Evolutionary conservation across 2,113 vertebrate species (phyloP), one percentile per base, ranked within the genome.

Genomic region (Aplodontia rufa): DNA sequence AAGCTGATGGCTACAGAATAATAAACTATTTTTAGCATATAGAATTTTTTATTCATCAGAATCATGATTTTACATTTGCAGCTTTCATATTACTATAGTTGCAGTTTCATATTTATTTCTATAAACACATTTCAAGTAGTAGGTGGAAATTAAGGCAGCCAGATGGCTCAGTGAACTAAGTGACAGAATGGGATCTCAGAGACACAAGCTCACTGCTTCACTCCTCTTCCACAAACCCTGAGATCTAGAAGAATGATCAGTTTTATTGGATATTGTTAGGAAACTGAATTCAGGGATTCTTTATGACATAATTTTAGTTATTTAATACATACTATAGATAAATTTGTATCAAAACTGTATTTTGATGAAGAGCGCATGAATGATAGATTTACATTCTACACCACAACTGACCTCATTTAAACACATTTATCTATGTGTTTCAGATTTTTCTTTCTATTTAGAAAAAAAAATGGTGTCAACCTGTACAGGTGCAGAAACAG

Each of bases 21-120:
- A 79, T 87, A 49, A 92, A 93, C 74, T 93, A 28, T 40, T 93
- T 90, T 75, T 68, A 93, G 62, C 90, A 66, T 35, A 35, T 20
- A 45, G 76, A 60, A 16, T 90, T 95, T 28, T 90, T 95, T 62
- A 83, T 93, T 91, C 74, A 12, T 97, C 51, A 96, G 60, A 90
- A 90, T 45, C 55, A 75, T 66, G 66, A 35, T 94, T 96, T 93
- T 71, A 37, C 20, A n/a, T 94, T 96, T 97, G 66, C 94, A 97
- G 89, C 66, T 97, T 97, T 97, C 84, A 78, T 97, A 64, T 95
- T 96, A 93, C 93, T 97, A 96, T 85, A 90, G 84, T 93, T 91
- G 30, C 91, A 94, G 80, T 94, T 97, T 96, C 85, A 35, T 87
- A 90, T 94, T 97, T 97, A 96, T 97, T 97, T 94, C 92, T 94